Percentiles rank a stretch among this genome's conserved stretches.
Conservation (phyloP, 2,113 vertebrate genomes). For the Corythornis cristatus region DNA sequence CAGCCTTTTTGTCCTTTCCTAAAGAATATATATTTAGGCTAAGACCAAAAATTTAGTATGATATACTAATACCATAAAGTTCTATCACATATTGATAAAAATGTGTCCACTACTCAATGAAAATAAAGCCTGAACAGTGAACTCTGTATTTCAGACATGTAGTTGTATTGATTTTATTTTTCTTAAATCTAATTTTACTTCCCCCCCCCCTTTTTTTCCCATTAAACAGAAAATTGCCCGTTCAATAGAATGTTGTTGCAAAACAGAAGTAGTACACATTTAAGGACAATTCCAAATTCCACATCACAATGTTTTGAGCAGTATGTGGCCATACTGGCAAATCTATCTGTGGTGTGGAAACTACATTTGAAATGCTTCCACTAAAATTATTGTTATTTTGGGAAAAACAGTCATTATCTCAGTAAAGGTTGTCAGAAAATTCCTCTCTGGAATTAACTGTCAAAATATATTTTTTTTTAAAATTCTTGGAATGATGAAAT, state of each 20-base stretch:
- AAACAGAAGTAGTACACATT: neutral
- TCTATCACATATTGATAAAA: neutral
- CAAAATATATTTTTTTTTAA: neutral
- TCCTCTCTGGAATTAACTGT: neutral
- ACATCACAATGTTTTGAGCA: neutral
- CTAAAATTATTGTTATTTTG: neutral
- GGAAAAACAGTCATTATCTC: neutral
- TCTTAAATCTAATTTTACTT: neutral
- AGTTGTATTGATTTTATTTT: neutral
- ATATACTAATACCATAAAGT: neutral
- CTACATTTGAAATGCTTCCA: neutral
- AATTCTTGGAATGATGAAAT: neutral
- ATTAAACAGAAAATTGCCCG: neutral
- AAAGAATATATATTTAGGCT: neutral
- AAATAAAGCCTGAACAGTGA: neutral
- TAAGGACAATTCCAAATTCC: neutral
- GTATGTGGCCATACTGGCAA: neutral
- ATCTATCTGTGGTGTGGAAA: neutral
- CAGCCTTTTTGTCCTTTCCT: neutral
- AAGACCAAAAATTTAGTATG: neutral
- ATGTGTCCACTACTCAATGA: neutral
- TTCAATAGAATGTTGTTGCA: neutral
- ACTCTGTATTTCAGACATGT: neutral
- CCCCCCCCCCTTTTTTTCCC: neutral
- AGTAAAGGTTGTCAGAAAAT: neutral